A percentile compares a stretch with the other conserved stretches of the same genome.
phyloP scores from a whole-genome alignment of 2,113 vertebrate genomes.

The Ammodramus savannarum region DNA sequence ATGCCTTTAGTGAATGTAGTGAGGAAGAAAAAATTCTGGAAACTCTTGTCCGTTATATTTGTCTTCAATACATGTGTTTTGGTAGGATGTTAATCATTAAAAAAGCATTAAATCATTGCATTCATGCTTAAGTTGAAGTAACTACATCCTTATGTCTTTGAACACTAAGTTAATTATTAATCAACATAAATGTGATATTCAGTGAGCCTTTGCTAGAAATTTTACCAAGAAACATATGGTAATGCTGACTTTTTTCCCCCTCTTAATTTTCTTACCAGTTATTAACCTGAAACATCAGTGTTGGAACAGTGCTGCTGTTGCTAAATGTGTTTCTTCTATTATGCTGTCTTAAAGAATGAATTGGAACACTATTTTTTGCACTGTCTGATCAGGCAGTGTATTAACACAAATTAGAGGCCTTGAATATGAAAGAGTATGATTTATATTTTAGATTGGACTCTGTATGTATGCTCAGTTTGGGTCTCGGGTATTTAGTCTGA shows the following conservation, averaged over 20 bases:
- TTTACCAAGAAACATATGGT: background rate
- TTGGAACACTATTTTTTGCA: background rate
- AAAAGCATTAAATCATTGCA: background rate
- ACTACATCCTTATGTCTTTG: background rate
- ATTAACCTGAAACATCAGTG: background rate
- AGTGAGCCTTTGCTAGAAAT: background rate
- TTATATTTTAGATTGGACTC: background rate
- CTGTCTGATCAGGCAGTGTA: background rate
- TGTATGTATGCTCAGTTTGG: background rate
- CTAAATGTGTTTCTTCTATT: background rate
- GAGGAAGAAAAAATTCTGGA: background rate
- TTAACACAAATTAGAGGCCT: conserved; percentile 15
- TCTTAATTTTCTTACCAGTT: background rate
- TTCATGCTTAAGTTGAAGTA: background rate
- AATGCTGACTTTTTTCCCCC: background rate
- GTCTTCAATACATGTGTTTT: background rate
- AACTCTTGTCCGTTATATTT: background rate
- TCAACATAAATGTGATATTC: background rate
- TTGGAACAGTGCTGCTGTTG: background rate
- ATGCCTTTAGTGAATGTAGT: background rate
- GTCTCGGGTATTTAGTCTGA: background rate
- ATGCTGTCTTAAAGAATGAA: background rate
- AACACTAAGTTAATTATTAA: background rate
- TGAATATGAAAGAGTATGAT: background rate
- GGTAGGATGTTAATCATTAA: background rate